These are phyloP conservation scores for Campoplex nolae DNA, from an alignment of 2,888 invertebrate genomes.

Conservation along the genomic window DNA sequence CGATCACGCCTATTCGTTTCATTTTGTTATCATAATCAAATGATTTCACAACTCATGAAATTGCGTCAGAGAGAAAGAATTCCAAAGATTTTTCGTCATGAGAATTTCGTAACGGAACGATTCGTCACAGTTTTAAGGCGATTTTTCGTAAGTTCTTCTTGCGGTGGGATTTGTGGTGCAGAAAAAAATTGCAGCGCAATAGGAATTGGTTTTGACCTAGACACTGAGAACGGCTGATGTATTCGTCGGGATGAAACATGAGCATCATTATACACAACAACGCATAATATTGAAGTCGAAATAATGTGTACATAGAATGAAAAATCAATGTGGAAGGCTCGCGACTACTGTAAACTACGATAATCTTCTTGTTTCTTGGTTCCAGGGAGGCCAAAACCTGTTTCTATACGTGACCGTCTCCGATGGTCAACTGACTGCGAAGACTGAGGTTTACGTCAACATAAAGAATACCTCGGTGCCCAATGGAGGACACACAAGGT, in stretches of 20 bases:
- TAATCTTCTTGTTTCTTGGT: constrained; percentile 74
- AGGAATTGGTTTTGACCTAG: constrained; percentile 29
- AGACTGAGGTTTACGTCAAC: constrained; percentile 89
- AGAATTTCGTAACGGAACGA: not conserved
- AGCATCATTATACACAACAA: not conserved
- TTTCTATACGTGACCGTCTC: constrained; percentile 89
- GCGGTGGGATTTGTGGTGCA: not conserved
- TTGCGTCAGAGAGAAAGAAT: not conserved
- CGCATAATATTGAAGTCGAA: constrained; percentile 1
- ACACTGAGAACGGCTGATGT: not conserved
- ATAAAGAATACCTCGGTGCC: constrained; percentile 85
- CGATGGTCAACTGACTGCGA: constrained; percentile 88
- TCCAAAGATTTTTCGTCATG: too few relatives aligned
- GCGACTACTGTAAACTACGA: constrained; percentile 40
- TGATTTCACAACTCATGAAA: not conserved
- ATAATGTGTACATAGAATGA: constrained; percentile 5
- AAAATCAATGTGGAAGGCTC: constrained; percentile 49
- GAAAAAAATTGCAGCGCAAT: constrained; percentile 15
- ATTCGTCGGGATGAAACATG: not conserved
- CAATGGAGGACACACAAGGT: constrained; percentile 79
- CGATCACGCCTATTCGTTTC: not conserved
- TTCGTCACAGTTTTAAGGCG: not conserved
- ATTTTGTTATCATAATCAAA: not conserved
- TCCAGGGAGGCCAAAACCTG: constrained; percentile 89
- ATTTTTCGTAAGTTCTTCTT: not conserved